Percentiles rank a stretch among this genome's conserved stretches.
phyloP scores from a whole-genome alignment of 2,888 invertebrate species.

The Trachelus tabidus region DNA sequence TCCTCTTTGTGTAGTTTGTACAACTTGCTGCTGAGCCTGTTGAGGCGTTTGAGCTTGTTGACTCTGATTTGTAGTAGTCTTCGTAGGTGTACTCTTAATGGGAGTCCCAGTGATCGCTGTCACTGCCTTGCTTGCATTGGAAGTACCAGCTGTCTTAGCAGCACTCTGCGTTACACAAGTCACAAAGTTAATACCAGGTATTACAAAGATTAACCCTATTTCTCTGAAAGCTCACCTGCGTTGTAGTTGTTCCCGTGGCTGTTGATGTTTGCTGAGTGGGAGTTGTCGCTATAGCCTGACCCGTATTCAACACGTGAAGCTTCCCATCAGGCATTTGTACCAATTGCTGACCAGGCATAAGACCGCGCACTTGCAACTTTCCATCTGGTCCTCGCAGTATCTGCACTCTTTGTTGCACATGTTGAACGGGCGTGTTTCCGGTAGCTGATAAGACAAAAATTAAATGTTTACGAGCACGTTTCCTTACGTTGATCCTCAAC shows the following conservation, averaged over 20 bases:
- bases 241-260: conserved; percentile 27
- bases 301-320: conserved; percentile 82
- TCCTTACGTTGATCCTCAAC: not conserved
- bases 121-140: conserved; percentile 30
- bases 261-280: conserved; percentile 45
- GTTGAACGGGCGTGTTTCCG: conserved; percentile 56
- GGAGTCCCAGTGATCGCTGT: conserved; percentile 6
- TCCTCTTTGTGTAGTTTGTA: conserved; percentile 44
- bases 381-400: conserved; percentile 92
- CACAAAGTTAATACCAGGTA: conserved; percentile 10
- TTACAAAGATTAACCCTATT: not conserved
- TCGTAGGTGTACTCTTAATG: not conserved
- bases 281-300: conserved; percentile 70
- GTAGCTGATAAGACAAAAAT: conserved; percentile 25
- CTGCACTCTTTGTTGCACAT: conserved; percentile 82
- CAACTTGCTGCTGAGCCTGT: conserved; percentile 39
- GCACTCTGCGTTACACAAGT: not conserved
- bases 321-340: conserved; percentile 95
- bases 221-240: conserved; percentile 29
- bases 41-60: conserved; percentile 32
- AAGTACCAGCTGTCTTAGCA: conserved; percentile 35
- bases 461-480: not conserved
- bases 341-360: conserved; percentile 92
- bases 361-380: conserved; percentile 89
- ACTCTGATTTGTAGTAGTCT: not conserved